These are phyloP conservation scores for Notarius lentiginosus DNA, from an alignment of 2,113 vertebrate species.

Conservation along the genomic window DNA sequence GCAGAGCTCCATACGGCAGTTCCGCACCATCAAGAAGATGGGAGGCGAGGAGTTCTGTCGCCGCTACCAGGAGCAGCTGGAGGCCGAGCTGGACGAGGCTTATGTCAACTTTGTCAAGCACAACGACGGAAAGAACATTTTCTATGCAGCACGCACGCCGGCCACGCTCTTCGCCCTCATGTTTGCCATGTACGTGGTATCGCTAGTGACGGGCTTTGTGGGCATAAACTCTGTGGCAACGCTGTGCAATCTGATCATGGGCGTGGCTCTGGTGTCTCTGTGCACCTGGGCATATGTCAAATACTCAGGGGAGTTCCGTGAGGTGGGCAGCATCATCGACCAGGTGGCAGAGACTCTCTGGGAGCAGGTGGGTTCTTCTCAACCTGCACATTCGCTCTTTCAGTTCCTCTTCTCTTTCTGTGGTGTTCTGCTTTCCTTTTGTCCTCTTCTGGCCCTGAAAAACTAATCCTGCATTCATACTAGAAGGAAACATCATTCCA, in stretches of 20 bases:
- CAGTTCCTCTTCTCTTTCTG: not conserved
- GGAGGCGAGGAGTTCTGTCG: conserved; percentile 95
- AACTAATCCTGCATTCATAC: not conserved
- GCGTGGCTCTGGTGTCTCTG: conserved; percentile 84
- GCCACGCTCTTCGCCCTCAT: conserved; percentile 95
- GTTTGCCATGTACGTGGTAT: conserved; percentile 92
- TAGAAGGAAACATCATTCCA: not conserved
- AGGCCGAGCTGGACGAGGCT: conserved; percentile 86
- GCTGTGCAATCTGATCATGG: conserved; percentile 90
- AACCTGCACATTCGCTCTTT: conserved; percentile 57
- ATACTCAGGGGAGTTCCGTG: conserved; percentile 97
- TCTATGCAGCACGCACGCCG: conserved; percentile 93
- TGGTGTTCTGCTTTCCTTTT: not conserved
- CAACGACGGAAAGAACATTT: conserved; percentile 99
- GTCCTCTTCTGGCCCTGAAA: not conserved
- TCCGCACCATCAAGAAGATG: conserved; percentile 96
- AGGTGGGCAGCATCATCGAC: conserved; percentile 91
- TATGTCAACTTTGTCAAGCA: conserved; percentile 92
- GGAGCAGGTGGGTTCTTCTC: conserved; percentile 90
- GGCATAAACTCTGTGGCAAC: conserved; percentile 86
- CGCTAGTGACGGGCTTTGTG: conserved; percentile 91
- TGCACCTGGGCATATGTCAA: conserved; percentile 95
- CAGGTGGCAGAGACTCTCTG: conserved; percentile 91
- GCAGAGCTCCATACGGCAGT: conserved; percentile 80
- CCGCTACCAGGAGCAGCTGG: conserved; percentile 91